Percentiles rank a stretch among this genome's conserved stretches.
These are phyloP conservation scores for Laticauda laticaudata DNA, from an alignment of 2,113 vertebrate species.

Conservation along the genomic window DNA sequence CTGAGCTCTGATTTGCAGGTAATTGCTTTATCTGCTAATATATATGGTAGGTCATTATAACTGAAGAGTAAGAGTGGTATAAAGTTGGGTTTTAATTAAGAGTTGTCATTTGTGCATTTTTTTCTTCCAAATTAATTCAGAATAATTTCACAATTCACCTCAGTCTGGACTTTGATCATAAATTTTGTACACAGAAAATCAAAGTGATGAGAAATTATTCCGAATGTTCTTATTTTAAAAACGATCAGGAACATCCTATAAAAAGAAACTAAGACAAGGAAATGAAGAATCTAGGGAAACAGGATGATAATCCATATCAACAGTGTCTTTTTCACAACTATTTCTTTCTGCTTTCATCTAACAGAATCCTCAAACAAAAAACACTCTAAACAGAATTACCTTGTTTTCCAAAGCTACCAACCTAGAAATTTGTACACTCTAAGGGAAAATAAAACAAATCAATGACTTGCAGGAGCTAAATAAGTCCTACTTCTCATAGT, in stretches of 20 bases:
- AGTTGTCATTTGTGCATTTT: background rate
- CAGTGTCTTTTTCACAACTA: fast-evolving
- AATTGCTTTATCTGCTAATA: background rate
- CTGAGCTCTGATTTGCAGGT: background rate
- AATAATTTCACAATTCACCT: background rate
- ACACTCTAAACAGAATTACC: background rate
- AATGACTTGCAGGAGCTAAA: background rate
- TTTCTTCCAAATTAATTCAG: background rate
- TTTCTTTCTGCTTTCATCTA: fast-evolving
- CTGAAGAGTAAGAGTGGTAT: fast-evolving
- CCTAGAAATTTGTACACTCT: fast-evolving
- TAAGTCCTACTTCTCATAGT: background rate
- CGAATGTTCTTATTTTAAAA: background rate
- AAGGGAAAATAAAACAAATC: background rate
- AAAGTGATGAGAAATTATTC: background rate
- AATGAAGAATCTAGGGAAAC: fast-evolving
- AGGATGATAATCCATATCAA: background rate
- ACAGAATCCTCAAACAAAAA: fast-evolving
- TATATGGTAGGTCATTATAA: background rate
- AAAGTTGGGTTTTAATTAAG: fast-evolving
- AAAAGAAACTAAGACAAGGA: background rate
- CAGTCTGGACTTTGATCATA: background rate
- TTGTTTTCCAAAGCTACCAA: fast-evolving
- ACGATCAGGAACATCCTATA: fast-evolving
- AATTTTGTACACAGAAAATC: background rate